Base-by-base conservation (phyloP, 2,113 vertebrate genomes). In the Sylvia atricapilla region DNA sequence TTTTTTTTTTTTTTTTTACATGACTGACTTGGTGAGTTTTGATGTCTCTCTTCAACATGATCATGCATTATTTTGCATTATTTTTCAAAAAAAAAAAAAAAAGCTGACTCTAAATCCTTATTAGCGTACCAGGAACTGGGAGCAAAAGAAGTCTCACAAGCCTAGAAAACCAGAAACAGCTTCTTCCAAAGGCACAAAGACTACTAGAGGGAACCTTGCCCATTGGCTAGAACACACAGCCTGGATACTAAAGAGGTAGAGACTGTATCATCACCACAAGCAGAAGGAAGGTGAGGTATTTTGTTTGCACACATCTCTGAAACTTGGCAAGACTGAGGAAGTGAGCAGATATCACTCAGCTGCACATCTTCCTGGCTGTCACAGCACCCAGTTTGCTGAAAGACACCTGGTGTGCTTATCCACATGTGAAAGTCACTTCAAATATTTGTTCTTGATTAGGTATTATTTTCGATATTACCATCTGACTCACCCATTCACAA, bases 401-500 rank as follows among this genome's bases (percentile, higher is more conserved):
- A 93, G 76, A 69, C 86, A 94, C 49, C 87, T 80, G 46, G 85
- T 89, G 18, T 56, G 18, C 27, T 69, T 89, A 59, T 83, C 77
- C 43, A 28, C 39, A 80, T 39, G n/a, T 85, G 67, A 56, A 94
- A 96, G 46, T 91, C 39, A 87, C 68, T 79, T 87, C 24, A 52
- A 94, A 69, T 95, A 96, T 94, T 94, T 97, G 83, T 31, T 66
- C 79, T 87, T 1, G 1, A 69, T 84, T 59, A 86, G 31, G 47
- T 41, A 67, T 95, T 90, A 59, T 76, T 95, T 95, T 88, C 13
- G 1, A 14, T 95, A 64, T 87, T 68, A 21, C 91, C 84, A 89
- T 74, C 92, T 84, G 58, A 95, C 77, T 94, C 94, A 93, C 30
- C 44, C 85, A 92, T 93, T 96, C 92, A 90, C 59, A 94, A 92